Conservation (phyloP, 1,140 invertebrate species). For the Psilanteris sp. region DNA sequence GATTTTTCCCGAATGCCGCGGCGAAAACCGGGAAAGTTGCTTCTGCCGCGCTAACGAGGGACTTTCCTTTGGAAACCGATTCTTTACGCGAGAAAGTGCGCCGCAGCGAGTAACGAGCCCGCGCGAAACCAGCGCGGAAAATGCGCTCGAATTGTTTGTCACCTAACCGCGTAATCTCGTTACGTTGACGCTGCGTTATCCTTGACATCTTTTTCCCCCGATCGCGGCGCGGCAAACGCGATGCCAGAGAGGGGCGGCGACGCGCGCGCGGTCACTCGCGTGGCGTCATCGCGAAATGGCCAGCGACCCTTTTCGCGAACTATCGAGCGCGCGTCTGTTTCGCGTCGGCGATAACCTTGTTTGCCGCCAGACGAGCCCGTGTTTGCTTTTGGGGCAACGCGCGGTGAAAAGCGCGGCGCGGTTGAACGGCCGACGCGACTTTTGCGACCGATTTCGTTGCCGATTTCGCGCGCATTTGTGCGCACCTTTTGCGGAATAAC, state of each 20-base stretch:
- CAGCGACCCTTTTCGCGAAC: constrained; percentile 57
- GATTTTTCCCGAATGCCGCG: too few species aligned
- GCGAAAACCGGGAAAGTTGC: constrained; percentile 48
- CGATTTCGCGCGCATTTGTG: too few species aligned
- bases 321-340: constrained; percentile 36
- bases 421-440: not conserved
- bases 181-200: constrained; percentile 71
- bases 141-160: constrained; percentile 57
- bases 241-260: constrained; percentile 23
- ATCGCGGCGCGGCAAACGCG: too few species aligned
- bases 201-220: constrained; percentile 73
- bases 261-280: constrained; percentile 28
- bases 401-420: too few species aligned
- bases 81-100: constrained; percentile 65
- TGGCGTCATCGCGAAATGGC: constrained; percentile 59
- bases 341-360: constrained; percentile 23
- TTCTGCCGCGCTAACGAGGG: constrained; percentile 31
- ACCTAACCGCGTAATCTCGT: constrained; percentile 73
- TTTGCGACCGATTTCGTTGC: too few species aligned
- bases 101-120: constrained; percentile 38
- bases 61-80: constrained; percentile 70
- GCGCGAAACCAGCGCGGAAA: constrained; percentile 54
- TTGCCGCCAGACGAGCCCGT: not conserved
- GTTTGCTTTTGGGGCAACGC: not conserved
- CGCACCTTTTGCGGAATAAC: too few species aligned